Evolutionary conservation across 2,113 vertebrate genomes (phyloP).

Genomic region (Oncorhynchus clarkii): DNA sequence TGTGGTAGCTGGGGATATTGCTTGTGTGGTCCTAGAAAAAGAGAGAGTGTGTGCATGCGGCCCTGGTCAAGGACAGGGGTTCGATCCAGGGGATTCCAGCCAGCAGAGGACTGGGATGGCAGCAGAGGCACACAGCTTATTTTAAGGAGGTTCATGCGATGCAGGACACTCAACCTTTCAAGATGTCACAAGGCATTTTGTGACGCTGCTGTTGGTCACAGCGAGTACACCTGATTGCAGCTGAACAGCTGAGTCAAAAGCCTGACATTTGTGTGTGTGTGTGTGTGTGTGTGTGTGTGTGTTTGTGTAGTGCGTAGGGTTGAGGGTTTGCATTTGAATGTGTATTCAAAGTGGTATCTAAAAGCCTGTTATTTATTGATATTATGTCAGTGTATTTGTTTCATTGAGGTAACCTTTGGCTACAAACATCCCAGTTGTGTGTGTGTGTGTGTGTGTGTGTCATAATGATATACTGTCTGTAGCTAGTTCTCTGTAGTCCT

Average conservation of each 20-base stretch:
- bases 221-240: background rate
- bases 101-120: conserved; percentile 15
- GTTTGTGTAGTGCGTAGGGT: background rate
- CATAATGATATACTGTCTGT: too few relatives aligned
- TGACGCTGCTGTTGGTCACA: background rate
- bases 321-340: background rate
- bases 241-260: conserved; percentile 15
- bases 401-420: background rate
- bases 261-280: background rate
- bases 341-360: background rate
- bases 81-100: background rate
- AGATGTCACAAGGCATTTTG: conserved; percentile 1
- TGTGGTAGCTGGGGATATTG: too few relatives aligned
- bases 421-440: background rate
- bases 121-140: conserved; percentile 16
- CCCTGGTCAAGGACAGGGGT: conserved; percentile 20
- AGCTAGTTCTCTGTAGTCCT: too few relatives aligned
- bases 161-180: background rate
- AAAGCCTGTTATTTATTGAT: background rate
- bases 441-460: background rate
- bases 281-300: background rate
- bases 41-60: background rate
- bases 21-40: too few relatives aligned
- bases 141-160: conserved; percentile 23
- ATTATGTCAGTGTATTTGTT: background rate